Percentiles rank a stretch among this genome's conserved stretches.
Evolutionary conservation across 2,113 vertebrate genomes (phyloP).

Genomic region (Cynopterus brachyotis): DNA sequence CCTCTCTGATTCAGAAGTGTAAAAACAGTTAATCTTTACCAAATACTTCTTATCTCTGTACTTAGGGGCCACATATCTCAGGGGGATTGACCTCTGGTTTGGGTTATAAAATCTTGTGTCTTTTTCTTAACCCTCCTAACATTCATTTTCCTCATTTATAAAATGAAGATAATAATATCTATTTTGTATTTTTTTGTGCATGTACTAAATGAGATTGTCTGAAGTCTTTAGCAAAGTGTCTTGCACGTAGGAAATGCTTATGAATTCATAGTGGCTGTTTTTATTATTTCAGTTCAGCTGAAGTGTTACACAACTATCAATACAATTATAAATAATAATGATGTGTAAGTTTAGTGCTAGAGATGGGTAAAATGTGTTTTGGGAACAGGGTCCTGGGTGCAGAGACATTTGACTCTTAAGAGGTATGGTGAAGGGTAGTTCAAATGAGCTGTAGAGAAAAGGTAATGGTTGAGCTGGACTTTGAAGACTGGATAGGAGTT

Average conservation of each 20-base stretch:
- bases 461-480: background rate
- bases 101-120: background rate
- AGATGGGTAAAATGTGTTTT: background rate
- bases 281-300: background rate
- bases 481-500: background rate
- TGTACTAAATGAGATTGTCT: background rate
- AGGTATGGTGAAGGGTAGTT: background rate
- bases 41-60: background rate
- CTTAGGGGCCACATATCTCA: background rate
- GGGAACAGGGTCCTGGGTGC: background rate
- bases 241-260: background rate
- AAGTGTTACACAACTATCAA: background rate
- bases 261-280: background rate
- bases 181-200: background rate
- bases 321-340: background rate
- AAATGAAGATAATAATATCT: background rate
- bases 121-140: background rate
- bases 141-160: background rate
- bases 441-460: background rate
- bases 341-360: background rate
- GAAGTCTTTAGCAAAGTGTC: background rate
- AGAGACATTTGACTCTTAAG: background rate
- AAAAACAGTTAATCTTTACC: background rate
- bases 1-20: background rate
- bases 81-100: background rate